Evolutionary conservation across 2,113 vertebrate species (phyloP).

Genomic region (Malurus cyaneus): DNA sequence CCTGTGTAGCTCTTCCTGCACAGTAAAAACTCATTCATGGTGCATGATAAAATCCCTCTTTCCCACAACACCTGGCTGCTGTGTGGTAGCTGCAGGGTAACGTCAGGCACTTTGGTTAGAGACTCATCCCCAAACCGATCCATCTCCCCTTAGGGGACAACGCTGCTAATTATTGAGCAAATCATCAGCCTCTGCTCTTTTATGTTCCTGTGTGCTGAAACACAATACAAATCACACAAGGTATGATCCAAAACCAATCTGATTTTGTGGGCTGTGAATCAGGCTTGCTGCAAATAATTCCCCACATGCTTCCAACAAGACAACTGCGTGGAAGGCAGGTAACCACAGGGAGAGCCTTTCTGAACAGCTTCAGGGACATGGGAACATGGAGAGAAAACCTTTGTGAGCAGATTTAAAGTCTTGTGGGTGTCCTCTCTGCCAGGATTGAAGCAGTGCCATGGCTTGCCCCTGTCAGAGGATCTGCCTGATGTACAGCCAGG

Average conservation of each 20-base stretch:
- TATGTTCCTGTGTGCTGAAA: not conserved
- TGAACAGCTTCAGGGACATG: not conserved
- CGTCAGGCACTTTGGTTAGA: not conserved
- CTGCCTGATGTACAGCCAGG: not conserved
- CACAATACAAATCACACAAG: not conserved
- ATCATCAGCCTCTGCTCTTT: constrained; percentile 33
- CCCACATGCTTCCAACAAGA: not conserved
- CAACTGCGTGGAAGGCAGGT: not conserved
- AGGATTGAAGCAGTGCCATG: not conserved
- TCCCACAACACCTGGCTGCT: constrained; percentile 20
- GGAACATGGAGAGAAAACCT: not conserved
- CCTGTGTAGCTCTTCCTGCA: not conserved
- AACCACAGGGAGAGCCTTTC: not conserved
- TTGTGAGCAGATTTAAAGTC: fast-evolving
- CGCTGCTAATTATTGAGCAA: constrained; percentile 40
- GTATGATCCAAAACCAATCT: constrained; percentile 24
- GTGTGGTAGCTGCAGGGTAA: not conserved
- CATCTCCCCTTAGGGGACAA: not conserved
- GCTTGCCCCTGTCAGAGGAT: not conserved
- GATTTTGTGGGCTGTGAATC: not conserved
- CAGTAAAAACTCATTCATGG: constrained; percentile 56
- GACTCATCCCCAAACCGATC: not conserved
- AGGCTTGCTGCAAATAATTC: not conserved
- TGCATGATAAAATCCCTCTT: constrained; percentile 44
- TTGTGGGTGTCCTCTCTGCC: not conserved